Percentiles rank a stretch among this genome's conserved stretches.
Evolutionary conservation across 2,888 invertebrate genomes (phyloP).

Genomic region (Clusia tigrina): DNA sequence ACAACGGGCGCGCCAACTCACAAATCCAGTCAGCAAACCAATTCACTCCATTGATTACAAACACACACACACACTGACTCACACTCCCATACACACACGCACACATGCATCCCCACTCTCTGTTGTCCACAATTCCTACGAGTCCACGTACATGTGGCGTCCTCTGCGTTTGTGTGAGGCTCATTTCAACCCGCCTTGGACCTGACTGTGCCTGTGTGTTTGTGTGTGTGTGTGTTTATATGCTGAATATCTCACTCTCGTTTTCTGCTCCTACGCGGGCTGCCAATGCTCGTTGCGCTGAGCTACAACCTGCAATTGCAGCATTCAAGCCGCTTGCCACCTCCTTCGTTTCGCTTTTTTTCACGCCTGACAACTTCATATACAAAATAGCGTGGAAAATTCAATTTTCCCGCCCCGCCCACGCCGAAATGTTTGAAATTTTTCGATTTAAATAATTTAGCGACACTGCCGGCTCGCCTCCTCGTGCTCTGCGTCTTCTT

Average conservation of each 20-base stretch:
- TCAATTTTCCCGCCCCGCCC: background rate
- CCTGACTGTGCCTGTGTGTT: background rate
- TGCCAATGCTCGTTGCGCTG: too few relatives aligned
- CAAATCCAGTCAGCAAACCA: background rate
- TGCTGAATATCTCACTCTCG: conserved; percentile 27
- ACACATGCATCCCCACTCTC: background rate
- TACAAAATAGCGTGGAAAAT: background rate
- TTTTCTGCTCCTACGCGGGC: conserved; percentile 15
- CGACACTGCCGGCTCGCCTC: background rate
- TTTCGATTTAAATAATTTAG: background rate
- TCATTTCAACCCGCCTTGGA: too few relatives aligned
- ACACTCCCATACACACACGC: background rate
- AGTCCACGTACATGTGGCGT: too few relatives aligned
- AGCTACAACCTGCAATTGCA: too few relatives aligned
- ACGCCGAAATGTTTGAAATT: background rate
- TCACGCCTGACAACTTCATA: background rate
- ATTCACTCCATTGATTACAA: background rate
- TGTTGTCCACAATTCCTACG: too few relatives aligned
- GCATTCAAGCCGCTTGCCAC: too few relatives aligned
- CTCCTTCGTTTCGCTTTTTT: too few relatives aligned
- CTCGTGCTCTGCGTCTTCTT: background rate
- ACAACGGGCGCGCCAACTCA: conserved; percentile 8
- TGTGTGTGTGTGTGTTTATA: conserved; percentile 3
- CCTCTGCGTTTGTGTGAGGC: too few relatives aligned
- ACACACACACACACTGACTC: background rate